Percentiles rank a stretch among this genome's conserved stretches.
Conservation (phyloP, 2,113 vertebrate species). For the Sinocyclocheilus maitianheensis region DNA sequence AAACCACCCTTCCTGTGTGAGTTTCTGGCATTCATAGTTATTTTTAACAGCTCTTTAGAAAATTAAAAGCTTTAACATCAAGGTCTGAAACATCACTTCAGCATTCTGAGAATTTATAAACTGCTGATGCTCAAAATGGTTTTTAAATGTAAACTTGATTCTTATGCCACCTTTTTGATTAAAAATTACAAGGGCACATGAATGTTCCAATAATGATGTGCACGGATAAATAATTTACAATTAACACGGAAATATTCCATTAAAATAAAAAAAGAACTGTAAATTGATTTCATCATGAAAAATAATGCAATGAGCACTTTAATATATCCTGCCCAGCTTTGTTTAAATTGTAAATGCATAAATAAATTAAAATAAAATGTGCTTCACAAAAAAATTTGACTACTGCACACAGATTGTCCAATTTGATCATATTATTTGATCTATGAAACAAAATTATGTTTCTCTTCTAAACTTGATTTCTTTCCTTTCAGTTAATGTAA, state of each 20-base stretch:
- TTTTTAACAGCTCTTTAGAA: background rate
- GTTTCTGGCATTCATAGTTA: constrained; percentile 59
- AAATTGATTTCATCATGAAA: too few species aligned
- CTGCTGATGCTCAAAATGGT: background rate
- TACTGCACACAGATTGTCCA: background rate
- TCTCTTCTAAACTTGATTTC: background rate
- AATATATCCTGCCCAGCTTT: too few species aligned
- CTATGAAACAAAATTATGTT: background rate
- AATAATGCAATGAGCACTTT: too few species aligned
- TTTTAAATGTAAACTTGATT: background rate
- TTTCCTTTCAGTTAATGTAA: background rate
- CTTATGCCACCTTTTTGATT: background rate
- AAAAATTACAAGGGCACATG: background rate
- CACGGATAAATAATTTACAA: background rate
- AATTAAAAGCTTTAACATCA: background rate
- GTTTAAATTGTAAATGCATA: too few species aligned
- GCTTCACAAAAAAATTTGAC: too few species aligned
- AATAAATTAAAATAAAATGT: too few species aligned
- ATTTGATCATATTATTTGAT: background rate
- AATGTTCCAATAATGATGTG: background rate
- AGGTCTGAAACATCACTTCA: constrained; percentile 3
- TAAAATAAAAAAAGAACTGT: background rate
- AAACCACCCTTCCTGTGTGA: constrained; percentile 82
- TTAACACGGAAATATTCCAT: background rate
- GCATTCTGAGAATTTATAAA: background rate